Conservation (phyloP, 2,113 vertebrate genomes). For the Seriola quinqueradiata region DNA sequence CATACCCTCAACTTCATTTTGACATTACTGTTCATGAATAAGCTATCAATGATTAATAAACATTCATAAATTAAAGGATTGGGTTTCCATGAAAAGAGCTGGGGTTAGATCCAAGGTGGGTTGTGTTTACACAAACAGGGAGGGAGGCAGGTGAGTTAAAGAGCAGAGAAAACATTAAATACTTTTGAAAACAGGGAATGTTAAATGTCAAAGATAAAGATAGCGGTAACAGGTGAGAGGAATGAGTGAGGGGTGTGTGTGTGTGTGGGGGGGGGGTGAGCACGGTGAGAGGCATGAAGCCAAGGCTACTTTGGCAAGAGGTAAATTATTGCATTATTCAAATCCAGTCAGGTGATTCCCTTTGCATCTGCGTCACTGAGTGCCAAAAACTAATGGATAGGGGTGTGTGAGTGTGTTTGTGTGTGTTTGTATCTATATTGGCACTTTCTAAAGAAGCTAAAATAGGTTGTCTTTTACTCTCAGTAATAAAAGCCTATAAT, state of each 20-base stretch:
- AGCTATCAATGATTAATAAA: constrained; percentile 47
- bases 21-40: constrained; percentile 20
- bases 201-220: constrained; percentile 58
- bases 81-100: constrained; percentile 10
- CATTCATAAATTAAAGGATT: constrained; percentile 34
- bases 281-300: constrained; percentile 32
- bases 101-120: neutral
- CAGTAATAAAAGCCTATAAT: constrained; percentile 70
- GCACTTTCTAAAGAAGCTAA: constrained; percentile 59
- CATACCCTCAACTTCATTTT: constrained; percentile 35
- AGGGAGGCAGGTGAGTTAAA: constrained; percentile 17
- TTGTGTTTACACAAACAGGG: constrained; percentile 1
- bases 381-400: constrained; percentile 67
- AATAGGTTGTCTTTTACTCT: constrained; percentile 62
- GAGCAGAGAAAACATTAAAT: constrained; percentile 23
- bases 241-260: constrained; percentile 1
- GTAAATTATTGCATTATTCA: constrained; percentile 69
- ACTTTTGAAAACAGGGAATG: constrained; percentile 23
- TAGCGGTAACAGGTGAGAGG: constrained; percentile 34
- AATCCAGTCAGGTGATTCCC: constrained; percentile 76
- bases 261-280: neutral
- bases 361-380: constrained; percentile 49
- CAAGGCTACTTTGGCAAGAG: constrained; percentile 52
- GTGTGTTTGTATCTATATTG: constrained; percentile 45
- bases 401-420: constrained; percentile 40